Conservation (phyloP, 2,888 invertebrate genomes). For the Pristionchus maxplancki region DNA sequence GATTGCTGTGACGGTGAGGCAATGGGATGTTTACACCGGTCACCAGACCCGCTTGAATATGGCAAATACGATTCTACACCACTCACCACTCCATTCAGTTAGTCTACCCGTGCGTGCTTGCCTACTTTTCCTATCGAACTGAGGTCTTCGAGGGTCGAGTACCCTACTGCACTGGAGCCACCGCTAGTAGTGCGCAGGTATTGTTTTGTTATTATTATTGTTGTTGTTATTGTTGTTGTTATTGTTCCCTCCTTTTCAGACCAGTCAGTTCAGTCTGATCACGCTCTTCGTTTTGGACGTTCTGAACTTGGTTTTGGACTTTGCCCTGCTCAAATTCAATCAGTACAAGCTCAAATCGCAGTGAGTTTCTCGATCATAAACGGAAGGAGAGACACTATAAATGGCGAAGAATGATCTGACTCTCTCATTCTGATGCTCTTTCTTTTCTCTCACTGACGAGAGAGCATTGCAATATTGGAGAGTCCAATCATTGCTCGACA, state of each 20-base stretch:
- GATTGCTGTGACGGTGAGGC: conserved; percentile 6
- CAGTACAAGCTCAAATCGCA: conserved; percentile 35
- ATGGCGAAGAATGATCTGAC: too few relatives aligned
- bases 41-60: not conserved
- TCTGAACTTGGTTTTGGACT: not conserved
- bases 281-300: conserved; percentile 8
- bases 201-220: not conserved
- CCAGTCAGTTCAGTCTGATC: not conserved
- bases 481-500: too few relatives aligned
- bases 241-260: not conserved
- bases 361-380: not conserved
- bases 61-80: not conserved
- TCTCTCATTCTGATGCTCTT: too few relatives aligned
- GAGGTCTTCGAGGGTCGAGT: not conserved
- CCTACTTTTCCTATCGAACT: not conserved
- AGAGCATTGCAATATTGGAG: too few relatives aligned
- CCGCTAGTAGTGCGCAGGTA: not conserved
- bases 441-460: too few relatives aligned
- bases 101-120: not conserved
- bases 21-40: not conserved
- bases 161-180: conserved; percentile 32
- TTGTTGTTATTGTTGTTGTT: not conserved
- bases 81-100: not conserved
- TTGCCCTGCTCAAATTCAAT: conserved; percentile 17
- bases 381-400: not conserved